Evolutionary conservation across 1,140 invertebrate genomes (phyloP).

Genomic region (Heterodera schachtii): DNA sequence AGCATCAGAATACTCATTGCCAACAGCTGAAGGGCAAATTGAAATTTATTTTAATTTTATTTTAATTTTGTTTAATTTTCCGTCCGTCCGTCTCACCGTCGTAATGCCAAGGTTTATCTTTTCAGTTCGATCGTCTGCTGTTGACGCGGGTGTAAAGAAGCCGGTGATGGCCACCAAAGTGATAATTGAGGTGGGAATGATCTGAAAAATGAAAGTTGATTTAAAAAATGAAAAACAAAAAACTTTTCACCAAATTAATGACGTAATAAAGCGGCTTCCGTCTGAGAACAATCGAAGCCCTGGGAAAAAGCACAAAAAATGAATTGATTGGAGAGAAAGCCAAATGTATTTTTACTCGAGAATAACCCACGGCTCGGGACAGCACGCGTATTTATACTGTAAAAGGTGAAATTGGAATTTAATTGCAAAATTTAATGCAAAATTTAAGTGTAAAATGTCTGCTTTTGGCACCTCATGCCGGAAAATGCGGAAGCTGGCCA

Average conservation of each 20-base stretch:
- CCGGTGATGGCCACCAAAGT: constrained; percentile 64
- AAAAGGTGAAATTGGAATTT: constrained; percentile 29
- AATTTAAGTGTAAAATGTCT: neutral
- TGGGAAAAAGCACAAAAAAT: constrained; percentile 26
- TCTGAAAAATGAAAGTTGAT: constrained; percentile 39
- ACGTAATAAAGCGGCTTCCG: constrained; percentile 62
- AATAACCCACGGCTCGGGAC: constrained; percentile 64
- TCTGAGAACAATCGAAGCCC: constrained; percentile 57
- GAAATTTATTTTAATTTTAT: neutral
- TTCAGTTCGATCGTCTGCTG: constrained; percentile 62
- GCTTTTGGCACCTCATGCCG: constrained; percentile 54
- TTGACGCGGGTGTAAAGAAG: constrained; percentile 64
- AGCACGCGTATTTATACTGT: constrained; percentile 65
- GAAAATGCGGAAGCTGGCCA: constrained; percentile 60
- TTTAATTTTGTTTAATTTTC: constrained; percentile 25
- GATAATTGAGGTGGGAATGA: constrained; percentile 62
- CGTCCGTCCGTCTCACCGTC: constrained; percentile 1
- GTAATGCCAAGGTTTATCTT: constrained; percentile 54
- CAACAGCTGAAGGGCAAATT: constrained; percentile 41
- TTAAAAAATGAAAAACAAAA: neutral
- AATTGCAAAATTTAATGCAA: neutral
- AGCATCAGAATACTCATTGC: constrained; percentile 64
- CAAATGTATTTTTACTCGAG: constrained; percentile 11
- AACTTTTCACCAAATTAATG: constrained; percentile 34
- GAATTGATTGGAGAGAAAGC: neutral